A percentile compares a stretch with the other conserved stretches of the same genome.
phyloP scores from a whole-genome alignment of 2,797 vertebrate genomes.

The Natrix natrix region DNA sequence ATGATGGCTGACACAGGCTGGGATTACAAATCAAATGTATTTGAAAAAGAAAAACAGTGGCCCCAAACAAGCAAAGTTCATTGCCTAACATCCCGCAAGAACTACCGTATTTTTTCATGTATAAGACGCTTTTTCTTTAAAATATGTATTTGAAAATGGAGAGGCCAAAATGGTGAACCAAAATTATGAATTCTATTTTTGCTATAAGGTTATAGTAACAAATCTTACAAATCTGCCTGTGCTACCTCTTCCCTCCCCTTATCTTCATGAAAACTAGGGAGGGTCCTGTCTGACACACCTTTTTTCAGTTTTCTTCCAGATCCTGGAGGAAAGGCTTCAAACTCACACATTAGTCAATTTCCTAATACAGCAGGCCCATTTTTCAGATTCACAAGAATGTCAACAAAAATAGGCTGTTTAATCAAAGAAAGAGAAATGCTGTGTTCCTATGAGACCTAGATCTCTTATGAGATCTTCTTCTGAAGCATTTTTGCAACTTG shows the following conservation, averaged over 20 bases:
- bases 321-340: not conserved
- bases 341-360: not conserved
- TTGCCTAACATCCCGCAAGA: not conserved
- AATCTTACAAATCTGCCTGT: not conserved
- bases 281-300: not conserved
- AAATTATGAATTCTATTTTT: not conserved
- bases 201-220: not conserved
- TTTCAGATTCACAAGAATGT: not conserved
- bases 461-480: not conserved
- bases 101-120: too few relatives aligned
- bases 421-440: not conserved
- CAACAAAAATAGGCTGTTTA: not conserved
- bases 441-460: not conserved
- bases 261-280: not conserved
- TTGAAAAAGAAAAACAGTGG: not conserved
- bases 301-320: not conserved
- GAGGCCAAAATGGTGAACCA: not conserved
- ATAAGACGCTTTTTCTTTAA: too few relatives aligned
- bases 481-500: not conserved
- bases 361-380: not conserved
- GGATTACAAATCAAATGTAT: not conserved
- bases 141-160: too few relatives aligned
- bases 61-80: not conserved
- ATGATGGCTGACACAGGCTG: not conserved
- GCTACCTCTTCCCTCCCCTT: not conserved